Percentiles rank a stretch among this genome's conserved stretches.
phyloP scores from a whole-genome alignment of 2,888 invertebrate genomes.

The Pimpla rufipes region DNA sequence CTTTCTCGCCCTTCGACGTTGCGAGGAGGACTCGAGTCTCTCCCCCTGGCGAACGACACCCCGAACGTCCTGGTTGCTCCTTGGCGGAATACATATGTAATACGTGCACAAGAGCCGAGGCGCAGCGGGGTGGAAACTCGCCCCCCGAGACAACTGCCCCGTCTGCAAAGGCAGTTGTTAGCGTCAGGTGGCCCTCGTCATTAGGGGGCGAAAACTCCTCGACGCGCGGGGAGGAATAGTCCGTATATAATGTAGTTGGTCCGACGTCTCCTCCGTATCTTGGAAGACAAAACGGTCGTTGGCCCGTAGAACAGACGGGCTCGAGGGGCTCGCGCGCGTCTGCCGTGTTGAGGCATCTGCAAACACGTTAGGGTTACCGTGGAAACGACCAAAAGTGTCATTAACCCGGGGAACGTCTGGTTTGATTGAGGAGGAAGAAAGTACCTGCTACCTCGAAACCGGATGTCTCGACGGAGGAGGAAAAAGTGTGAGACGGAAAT shows the following conservation, averaged over 20 bases:
- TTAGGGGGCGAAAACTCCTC: slow-evolving; percentile 69
- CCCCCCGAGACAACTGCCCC: slow-evolving; percentile 79
- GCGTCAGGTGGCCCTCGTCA: slow-evolving; percentile 82
- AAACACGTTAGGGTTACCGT: not conserved
- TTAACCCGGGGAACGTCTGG: slow-evolving; percentile 12
- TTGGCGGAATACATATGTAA: slow-evolving; percentile 11
- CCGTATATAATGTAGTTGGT: slow-evolving; percentile 33
- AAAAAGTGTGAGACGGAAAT: slow-evolving; percentile 2
- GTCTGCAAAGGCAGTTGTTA: slow-evolving; percentile 78
- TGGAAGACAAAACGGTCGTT: slow-evolving; percentile 39
- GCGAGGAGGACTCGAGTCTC: slow-evolving; percentile 31
- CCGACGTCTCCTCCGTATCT: slow-evolving; percentile 26
- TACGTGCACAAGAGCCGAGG: not conserved
- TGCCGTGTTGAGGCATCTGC: not conserved
- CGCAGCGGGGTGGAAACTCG: slow-evolving; percentile 63
- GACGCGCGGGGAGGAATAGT: slow-evolving; percentile 41
- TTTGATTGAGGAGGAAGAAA: not conserved
- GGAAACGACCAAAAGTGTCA: not conserved
- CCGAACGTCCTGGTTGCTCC: slow-evolving; percentile 37
- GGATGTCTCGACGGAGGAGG: not conserved
- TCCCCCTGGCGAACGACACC: slow-evolving; percentile 36
- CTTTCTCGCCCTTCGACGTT: slow-evolving; percentile 29
- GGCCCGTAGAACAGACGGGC: slow-evolving; percentile 2
- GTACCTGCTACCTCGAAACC: not conserved
- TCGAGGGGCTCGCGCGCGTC: not conserved